phyloP scores from a whole-genome alignment of 2,888 invertebrate species.

The Pharmacophagus antenor region DNA sequence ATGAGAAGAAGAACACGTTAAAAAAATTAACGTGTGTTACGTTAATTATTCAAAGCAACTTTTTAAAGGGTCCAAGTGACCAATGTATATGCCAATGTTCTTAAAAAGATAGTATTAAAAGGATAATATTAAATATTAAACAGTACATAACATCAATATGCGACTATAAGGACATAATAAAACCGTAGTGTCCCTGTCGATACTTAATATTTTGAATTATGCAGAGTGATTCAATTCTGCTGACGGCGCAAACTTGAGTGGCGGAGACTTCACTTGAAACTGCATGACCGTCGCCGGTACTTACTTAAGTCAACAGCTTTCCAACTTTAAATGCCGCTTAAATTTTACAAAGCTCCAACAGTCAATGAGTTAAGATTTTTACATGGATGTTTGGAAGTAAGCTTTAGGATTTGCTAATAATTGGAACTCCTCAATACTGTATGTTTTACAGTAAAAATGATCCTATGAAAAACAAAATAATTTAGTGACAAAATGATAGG shows the following conservation, averaged over 20 bases:
- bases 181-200: conserved; percentile 1
- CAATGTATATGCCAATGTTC: too few species aligned
- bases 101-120: too few species aligned
- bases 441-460: too few species aligned
- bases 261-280: conserved; percentile 18
- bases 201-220: conserved; percentile 24
- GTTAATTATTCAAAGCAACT: too few species aligned
- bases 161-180: background rate
- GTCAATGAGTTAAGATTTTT: background rate
- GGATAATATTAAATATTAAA: too few species aligned
- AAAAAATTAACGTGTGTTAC: too few species aligned
- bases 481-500: too few species aligned
- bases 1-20: too few species aligned
- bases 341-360: conserved; percentile 13
- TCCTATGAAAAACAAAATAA: too few species aligned
- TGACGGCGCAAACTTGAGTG: conserved; percentile 13
- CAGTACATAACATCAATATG: background rate
- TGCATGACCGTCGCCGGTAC: conserved; percentile 18
- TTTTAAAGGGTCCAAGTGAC: too few species aligned
- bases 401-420: too few species aligned
- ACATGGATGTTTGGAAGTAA: background rate
- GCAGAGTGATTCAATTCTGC: conserved; percentile 27
- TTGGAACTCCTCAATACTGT: too few species aligned
- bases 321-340: conserved; percentile 25
- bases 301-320: conserved; percentile 26